These are phyloP conservation scores for Madoqua kirkii DNA, from an alignment of 2,113 vertebrate species.

Conservation along the genomic window DNA sequence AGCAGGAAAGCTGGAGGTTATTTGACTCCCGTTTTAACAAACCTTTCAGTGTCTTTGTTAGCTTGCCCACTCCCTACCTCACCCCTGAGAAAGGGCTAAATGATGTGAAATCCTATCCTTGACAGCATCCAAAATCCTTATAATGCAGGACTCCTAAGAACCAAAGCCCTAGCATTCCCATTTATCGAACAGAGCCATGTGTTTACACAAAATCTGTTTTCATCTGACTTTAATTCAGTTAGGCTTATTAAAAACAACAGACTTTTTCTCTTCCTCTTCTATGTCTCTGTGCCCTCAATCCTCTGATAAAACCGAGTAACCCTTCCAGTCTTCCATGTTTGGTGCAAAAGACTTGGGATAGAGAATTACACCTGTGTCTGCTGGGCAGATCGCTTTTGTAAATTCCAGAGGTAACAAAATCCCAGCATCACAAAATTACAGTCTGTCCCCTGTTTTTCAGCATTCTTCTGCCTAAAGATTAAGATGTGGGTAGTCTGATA, in stretches of 20 bases:
- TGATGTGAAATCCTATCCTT: neutral
- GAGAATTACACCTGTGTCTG: neutral
- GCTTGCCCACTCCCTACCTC: neutral
- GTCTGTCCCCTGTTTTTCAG: neutral
- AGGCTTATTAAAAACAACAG: neutral
- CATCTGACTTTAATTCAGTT: conserved; percentile 11
- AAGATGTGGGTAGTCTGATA: neutral
- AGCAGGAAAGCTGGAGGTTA: neutral
- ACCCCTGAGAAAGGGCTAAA: neutral
- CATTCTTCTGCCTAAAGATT: neutral
- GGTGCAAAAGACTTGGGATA: neutral
- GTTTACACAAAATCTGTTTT: conserved; percentile 22
- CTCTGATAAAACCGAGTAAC: neutral
- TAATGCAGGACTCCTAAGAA: neutral
- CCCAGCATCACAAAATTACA: neutral
- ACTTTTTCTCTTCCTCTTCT: neutral
- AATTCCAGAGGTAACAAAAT: conserved; percentile 23
- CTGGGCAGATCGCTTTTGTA: neutral
- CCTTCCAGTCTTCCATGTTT: conserved; percentile 10
- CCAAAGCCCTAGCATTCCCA: neutral
- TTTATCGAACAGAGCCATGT: neutral
- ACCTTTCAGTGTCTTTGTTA: neutral
- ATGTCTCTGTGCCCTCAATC: neutral
- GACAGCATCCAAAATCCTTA: neutral
- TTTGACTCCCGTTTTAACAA: neutral